Evolutionary conservation across 2,797 vertebrate genomes (phyloP), one percentile per base, ranked within the genome.

Genomic region (Enteromius mattozi): DNA sequence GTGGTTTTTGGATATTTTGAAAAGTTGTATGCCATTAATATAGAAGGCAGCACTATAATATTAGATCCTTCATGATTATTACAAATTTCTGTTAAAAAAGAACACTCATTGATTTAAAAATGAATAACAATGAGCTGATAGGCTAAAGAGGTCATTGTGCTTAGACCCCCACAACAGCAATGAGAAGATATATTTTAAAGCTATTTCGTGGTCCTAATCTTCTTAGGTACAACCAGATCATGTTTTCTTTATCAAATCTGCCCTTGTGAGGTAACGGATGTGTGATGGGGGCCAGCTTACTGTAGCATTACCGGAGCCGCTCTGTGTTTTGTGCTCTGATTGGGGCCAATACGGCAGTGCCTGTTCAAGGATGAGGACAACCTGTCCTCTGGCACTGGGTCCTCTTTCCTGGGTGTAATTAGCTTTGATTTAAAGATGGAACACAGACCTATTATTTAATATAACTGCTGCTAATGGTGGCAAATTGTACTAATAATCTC

Each of bases 261-360:
- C n/a, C 63, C 61, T 80, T 45, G 77, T 76, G 79, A 33, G 77
- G 83, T 61, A 85, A 56, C 76, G 56, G 49, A 47, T 51, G 35
- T 47, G 33, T 76, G 21, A 70, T 19, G 7, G 13, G 27, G 45
- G 13, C 63, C 54, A 59, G 33, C 75, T 77, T 78, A 77, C 37
- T 42, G 42, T 84, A 70, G 77, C 63, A 82, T 78, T 78, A 54
- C 81, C 47, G 33, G 51, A 72, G 24, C 27, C 42, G 47, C 81
- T 81, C 72, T 19, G 72, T 80, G 81, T 87, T 80, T 78, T 87
- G 78, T 49, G 75, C 63, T 78, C 78, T 88, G 88, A 81, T 88
- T 70, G 87, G 81, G 82, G 75, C 74, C 86, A 82, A 42, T 19
- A 59, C 71, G 78, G 76, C 78, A 82, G 65, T 42, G 45, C n/a